These are phyloP conservation scores for Sinosuthora webbiana DNA, from an alignment of 2,113 vertebrate species.

Conservation along the genomic window DNA sequence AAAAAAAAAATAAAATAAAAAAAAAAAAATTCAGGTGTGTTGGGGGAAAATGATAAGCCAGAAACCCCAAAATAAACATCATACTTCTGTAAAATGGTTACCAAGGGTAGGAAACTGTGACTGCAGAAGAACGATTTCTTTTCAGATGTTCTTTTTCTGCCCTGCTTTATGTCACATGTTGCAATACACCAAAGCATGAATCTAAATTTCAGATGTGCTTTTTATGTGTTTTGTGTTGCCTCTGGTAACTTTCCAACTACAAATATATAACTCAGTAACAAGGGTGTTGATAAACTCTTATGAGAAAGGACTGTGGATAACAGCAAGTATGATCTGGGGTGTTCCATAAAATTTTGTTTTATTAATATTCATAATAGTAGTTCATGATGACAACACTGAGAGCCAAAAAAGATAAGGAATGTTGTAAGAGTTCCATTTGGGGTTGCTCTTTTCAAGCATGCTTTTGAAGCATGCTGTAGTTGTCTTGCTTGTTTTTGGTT, in stretches of 20 bases:
- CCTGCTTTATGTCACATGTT: neutral
- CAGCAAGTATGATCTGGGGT: neutral
- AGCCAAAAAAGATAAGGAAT: neutral
- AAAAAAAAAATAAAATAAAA: neutral
- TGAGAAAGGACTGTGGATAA: neutral
- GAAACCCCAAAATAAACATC: neutral
- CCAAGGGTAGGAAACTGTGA: neutral
- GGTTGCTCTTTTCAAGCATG: neutral
- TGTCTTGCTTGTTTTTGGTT: neutral
- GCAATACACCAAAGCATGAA: neutral
- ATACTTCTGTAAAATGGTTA: accelerated
- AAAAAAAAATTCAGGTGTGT: neutral
- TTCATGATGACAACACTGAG: neutral
- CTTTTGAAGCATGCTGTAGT: neutral
- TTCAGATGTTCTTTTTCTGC: neutral
- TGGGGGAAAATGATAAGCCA: neutral
- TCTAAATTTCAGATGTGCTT: neutral
- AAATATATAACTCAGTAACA: neutral
- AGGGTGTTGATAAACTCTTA: neutral
- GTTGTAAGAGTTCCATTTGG: accelerated
- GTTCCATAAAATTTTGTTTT: neutral
- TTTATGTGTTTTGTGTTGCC: neutral
- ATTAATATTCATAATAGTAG: neutral
- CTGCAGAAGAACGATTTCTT: neutral
- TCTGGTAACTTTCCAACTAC: neutral